These are phyloP conservation scores for Caenorhabditis sp. DNA, from an alignment of 2,888 invertebrate genomes.

Conservation along the genomic window DNA sequence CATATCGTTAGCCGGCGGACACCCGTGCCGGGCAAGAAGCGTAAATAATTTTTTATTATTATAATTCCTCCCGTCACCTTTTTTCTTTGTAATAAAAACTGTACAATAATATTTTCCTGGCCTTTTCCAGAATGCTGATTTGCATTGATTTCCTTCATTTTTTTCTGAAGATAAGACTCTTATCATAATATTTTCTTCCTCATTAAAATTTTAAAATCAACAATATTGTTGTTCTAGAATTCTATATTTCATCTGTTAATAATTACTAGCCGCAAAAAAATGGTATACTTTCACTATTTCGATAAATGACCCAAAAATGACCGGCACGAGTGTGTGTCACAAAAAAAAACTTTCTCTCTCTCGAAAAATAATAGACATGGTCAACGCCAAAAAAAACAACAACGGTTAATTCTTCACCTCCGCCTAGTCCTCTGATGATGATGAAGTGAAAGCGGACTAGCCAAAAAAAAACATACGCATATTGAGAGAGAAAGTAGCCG, in stretches of 20 bases:
- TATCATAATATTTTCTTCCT: background rate
- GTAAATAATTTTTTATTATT: constrained; percentile 20
- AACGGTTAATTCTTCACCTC: background rate
- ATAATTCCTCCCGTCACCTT: constrained; percentile 28
- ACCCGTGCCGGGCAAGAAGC: constrained; percentile 18
- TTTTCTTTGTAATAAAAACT: constrained; percentile 13
- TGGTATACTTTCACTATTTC: constrained; percentile 2
- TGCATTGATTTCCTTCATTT: background rate
- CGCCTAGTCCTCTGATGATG: background rate
- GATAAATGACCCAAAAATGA: constrained; percentile 8
- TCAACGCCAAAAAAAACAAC: background rate
- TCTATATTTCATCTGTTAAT: too few species aligned
- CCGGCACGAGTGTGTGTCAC: background rate
- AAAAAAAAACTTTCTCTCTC: background rate
- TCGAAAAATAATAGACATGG: background rate
- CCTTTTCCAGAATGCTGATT: background rate
- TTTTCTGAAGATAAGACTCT: background rate
- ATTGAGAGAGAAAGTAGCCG: constrained; percentile 1
- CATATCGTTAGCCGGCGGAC: too few species aligned
- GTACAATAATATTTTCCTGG: background rate
- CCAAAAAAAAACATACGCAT: background rate
- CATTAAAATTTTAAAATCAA: background rate
- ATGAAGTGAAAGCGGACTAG: constrained; percentile 1
- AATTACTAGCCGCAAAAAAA: background rate
- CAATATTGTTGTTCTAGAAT: background rate